Evolutionary conservation across 1,140 invertebrate species (phyloP), one percentile per base, ranked within the genome.

Genomic region (Palaemon carinicauda): DNA sequence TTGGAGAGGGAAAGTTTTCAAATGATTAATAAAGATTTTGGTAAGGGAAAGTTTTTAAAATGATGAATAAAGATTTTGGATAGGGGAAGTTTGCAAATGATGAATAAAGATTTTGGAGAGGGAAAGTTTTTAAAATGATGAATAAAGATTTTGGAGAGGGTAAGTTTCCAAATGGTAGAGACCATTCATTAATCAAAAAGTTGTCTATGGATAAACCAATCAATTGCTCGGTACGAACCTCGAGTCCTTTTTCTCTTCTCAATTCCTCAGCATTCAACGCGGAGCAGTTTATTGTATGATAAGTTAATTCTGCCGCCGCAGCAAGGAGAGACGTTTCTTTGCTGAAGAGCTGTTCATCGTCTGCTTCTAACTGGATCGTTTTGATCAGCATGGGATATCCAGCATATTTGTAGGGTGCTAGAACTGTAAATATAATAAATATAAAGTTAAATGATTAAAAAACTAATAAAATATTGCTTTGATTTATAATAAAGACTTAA

Each of bases 381-480:
- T 98, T 97, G 50, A 99, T 97, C 14, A 99, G 92, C 92, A 99
- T 98, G 0, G 97, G 96, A 93, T 99, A 99, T 5, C 99, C 99
- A 74, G 99, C 97, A 92, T 99, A 99, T 92, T 99, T 99, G 92
- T 99, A 99, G 4, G 97, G 98, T 86, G 96, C 94, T 51, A 99
- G 92, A 88, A 97, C 97, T 97, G 90, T 86, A 92, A 91, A n/a
- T n/a, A n/a, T n/a, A 84, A 87, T 56, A 88, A 82, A 27, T 33
- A 88, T 86, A 33, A 4, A n/a, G n/a, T n/a, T n/a, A n/a, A 24
- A 74, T 31, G 1, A 41, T 24, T 29, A 73, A 4, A 33, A 24
- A 33, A n/a, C n/a, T n/a, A n/a, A n/a, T n/a, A 51, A 7, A 51
- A 0, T 12, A n/a, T 1, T 51, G 33, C 19, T n/a, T 54, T 51